A percentile compares a stretch with the other conserved stretches of the same genome.
Conservation (phyloP, 2,113 vertebrate genomes). For the Parotia lawesii region DNA sequence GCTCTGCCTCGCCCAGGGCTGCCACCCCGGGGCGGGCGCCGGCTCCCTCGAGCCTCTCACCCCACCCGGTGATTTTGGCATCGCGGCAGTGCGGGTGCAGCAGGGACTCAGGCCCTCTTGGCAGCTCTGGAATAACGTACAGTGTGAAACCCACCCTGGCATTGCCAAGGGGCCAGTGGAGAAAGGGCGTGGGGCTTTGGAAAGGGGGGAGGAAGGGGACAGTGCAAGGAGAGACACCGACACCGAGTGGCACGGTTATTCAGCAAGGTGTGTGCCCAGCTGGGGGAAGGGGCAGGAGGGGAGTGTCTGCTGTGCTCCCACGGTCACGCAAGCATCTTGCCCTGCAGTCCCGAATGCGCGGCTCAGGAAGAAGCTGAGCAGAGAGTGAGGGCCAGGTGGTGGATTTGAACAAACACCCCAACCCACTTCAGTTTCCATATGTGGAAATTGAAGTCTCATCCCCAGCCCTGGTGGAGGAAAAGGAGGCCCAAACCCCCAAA, state of each 20-base stretch:
- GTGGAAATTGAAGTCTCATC: not conserved
- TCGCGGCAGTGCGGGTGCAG: accelerated
- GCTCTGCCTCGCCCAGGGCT: not conserved
- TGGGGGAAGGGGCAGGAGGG: not conserved
- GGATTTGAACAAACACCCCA: not conserved
- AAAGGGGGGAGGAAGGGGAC: not conserved
- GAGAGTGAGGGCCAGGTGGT: not conserved
- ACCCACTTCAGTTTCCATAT: accelerated
- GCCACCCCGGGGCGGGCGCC: not conserved
- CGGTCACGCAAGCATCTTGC: accelerated
- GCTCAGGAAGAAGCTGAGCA: not conserved
- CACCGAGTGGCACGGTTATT: accelerated
- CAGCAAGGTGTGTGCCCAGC: not conserved
- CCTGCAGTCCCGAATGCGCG: not conserved
- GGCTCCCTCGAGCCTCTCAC: not conserved
- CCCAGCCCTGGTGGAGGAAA: accelerated
- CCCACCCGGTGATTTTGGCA: not conserved
- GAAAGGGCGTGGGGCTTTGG: not conserved
- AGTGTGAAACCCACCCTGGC: not conserved
- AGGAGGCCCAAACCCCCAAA: not conserved
- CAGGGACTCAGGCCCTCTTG: not conserved
- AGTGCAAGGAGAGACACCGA: accelerated
- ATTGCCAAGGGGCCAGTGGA: not conserved
- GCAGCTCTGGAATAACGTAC: not conserved
- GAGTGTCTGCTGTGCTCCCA: not conserved